Evolutionary conservation across 2,113 vertebrate species (phyloP), one percentile per base, ranked within the genome.

Genomic region (Sebastes schlegelii): DNA sequence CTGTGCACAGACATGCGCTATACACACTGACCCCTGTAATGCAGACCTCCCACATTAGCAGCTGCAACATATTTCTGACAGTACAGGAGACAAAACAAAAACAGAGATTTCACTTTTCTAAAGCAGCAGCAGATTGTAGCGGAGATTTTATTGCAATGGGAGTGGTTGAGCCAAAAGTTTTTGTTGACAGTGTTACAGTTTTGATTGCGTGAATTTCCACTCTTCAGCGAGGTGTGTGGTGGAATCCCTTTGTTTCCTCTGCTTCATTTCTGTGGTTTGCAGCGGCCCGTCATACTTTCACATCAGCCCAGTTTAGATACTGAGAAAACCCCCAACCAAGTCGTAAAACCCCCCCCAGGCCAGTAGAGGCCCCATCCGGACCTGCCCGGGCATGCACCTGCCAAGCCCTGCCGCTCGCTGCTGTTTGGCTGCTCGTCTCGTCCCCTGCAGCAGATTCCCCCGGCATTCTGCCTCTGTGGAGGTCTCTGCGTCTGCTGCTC

Each of bases 381-480:
- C 95, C 80, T 94, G 95, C 89, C 90, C 34, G 79, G 91, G 92
- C 95, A 92, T 63, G 92, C 94, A 93, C 94, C 92, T 94, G 93
- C 92, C 92, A 90, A 94, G 91, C 91, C 91, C 92, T 74, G 85
- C 89, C 80, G 86, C 77, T 92, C 69, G 63, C 89, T 86, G 81
- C 86, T 74, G 85, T 89, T 90, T 74, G 55, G 82, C 79, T 71
- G 86, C 89, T 76, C 0, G 76, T 76, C 88, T 91, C 82, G 23
- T 79, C 83, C 89, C 92, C 93, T 87, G 93, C 90, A 93, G 93
- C 92, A 80, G 92, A 94, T 93, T 93, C 93, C 92, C 94, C 92
- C 92, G 87, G 92, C 92, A 83, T 74, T 90, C 89, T 87, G 85
- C 91, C 88, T 92, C 91, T 80, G 82, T 49, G 90, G 91, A 92